These are phyloP conservation scores for Callinectes sapidus DNA, from an alignment of 2,888 invertebrate species.

Conservation along the genomic window DNA sequence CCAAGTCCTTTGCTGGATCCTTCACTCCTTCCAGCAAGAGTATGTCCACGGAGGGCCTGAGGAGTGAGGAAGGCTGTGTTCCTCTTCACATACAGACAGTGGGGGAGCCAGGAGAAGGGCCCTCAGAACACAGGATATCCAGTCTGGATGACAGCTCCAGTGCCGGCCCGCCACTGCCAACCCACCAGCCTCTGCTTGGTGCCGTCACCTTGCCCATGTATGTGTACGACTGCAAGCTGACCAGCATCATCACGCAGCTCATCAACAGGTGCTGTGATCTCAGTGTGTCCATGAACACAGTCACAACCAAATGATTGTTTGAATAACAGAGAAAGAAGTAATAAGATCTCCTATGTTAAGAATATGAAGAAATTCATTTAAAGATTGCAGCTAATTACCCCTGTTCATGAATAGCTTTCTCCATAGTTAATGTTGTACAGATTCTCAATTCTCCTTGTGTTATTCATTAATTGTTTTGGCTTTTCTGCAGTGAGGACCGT, in stretches of 20 bases:
- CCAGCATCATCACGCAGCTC: conserved; percentile 69
- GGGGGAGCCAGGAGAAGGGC: neutral
- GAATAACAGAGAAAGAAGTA: neutral
- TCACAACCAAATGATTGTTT: neutral
- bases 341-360: neutral
- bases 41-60: conserved; percentile 66
- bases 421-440: neutral
- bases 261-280: conserved; percentile 61
- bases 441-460: neutral
- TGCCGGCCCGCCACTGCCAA: conserved; percentile 9
- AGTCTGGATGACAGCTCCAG: conserved; percentile 33
- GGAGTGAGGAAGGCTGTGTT: conserved; percentile 51
- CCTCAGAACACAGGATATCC: conserved; percentile 7
- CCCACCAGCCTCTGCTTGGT: conserved; percentile 66
- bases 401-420: neutral
- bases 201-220: conserved; percentile 71
- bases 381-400: neutral
- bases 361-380: neutral
- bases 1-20: conserved; percentile 57
- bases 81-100: conserved; percentile 41
- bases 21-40: conserved; percentile 51
- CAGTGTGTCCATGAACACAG: neutral
- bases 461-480: neutral
- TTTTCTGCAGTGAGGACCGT: conserved; percentile 48
- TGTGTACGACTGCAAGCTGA: conserved; percentile 71